Percentiles rank a stretch among this genome's conserved stretches.
Conservation (phyloP, 2,113 vertebrate species). For the Dromas ardeola region DNA sequence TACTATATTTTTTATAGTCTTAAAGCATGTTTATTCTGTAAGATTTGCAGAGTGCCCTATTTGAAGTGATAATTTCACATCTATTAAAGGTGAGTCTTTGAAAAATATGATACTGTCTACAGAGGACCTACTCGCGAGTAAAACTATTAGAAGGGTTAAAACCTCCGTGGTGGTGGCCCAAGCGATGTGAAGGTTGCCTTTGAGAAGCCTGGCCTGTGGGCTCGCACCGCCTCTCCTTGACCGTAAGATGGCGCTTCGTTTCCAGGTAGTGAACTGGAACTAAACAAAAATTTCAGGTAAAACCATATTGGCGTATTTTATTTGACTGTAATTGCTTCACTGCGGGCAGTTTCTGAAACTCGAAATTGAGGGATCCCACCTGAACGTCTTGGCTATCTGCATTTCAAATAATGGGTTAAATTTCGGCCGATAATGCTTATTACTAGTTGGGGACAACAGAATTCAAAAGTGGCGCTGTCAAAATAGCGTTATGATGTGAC, state of each 20-base stretch:
- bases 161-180: fast-evolving
- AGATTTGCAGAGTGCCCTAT: not conserved
- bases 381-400: not conserved
- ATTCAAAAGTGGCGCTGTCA: not conserved
- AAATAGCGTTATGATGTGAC: not conserved
- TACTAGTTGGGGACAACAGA: not conserved
- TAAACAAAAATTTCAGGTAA: not conserved
- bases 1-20: not conserved
- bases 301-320: not conserved
- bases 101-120: fast-evolving
- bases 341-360: not conserved
- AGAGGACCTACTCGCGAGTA: fast-evolving
- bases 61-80: not conserved
- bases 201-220: not conserved
- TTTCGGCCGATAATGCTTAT: not conserved
- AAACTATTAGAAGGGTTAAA: fast-evolving
- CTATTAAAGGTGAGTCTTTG: fast-evolving
- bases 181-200: fast-evolving
- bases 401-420: not conserved
- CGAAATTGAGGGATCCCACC: not conserved
- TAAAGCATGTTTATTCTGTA: not conserved
- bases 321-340: not conserved
- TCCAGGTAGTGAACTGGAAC: not conserved
- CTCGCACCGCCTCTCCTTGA: not conserved
- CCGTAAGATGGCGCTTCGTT: conserved; percentile 23